Evolutionary conservation across 2,797 vertebrate genomes (phyloP), one percentile per base, ranked within the genome.

Genomic region (Mormyrops attenuatus): DNA sequence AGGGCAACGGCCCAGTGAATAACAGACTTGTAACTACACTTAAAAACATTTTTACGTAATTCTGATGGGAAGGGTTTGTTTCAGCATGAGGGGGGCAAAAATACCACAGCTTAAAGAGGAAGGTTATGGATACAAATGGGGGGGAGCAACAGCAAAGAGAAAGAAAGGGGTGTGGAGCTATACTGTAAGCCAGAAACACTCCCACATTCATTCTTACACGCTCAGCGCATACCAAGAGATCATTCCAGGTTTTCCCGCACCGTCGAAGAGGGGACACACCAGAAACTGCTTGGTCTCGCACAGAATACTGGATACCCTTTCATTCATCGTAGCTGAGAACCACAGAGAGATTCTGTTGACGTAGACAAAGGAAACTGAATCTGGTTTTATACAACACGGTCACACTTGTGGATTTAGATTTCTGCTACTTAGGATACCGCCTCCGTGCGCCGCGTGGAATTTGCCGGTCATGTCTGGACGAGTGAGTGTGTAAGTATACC

Each of bases 81-180:
- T 80, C 73, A 80, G 38, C 7, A 80, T 44, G 84, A 30, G 49
- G 47, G 41, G n/a, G n/a, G 44, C 17, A 49, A 50, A 85, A 26
- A 85, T 22, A 52, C 44, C 20, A 85, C 50, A 34, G 20, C 50
- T 55, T 17, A 63, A 63, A 88, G 87, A 66, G 87, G 44, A 38
- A 53, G 22, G 17, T 30, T 85, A 55, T 22, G 22, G 60, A 34
- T 3, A 49, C 66, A 41, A 6, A n/a, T 38, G n/a, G 85, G 80
- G 85, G 69, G 17, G 5, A 6, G 52, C 3, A 0, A 9, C 57
- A 53, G 44, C 22, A 60, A 15, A 87, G 60, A 85, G 2, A 87
- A n/a, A 73, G 30, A 86, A 90, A 90, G 90, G 90, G 94, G 94
- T 85, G 94, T 94, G 94, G 89, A 91, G 0, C 92, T 63, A 53